Conservation (phyloP, 2,797 vertebrate species). For the Aplochiton taeniatus region DNA sequence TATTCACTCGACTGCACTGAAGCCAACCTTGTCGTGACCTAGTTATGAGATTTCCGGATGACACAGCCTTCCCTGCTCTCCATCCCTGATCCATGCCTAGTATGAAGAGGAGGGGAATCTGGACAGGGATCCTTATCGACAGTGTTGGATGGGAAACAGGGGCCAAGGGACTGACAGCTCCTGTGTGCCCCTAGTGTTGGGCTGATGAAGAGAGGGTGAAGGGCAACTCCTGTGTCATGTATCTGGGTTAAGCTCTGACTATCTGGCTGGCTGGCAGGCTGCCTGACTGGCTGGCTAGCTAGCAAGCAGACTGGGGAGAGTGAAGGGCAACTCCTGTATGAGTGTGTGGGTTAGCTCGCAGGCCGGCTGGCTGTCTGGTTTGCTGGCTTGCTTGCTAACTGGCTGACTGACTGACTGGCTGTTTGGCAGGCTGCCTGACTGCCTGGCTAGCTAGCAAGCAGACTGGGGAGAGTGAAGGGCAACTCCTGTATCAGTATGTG, state of each 20-base stretch:
- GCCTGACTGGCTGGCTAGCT: too few species aligned
- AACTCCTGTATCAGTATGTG: slow-evolving; percentile 19
- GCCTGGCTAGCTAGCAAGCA: too few species aligned
- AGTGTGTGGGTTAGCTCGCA: background rate
- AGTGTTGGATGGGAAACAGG: slow-evolving; percentile 25
- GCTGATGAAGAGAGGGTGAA: slow-evolving; percentile 51
- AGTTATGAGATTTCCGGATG: slow-evolving; percentile 69
- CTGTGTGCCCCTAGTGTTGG: slow-evolving; percentile 41
- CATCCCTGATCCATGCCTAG: slow-evolving; percentile 55
- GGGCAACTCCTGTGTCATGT: too few species aligned
- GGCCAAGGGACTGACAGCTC: slow-evolving; percentile 32
- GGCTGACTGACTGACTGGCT: too few species aligned
- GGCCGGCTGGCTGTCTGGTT: background rate
- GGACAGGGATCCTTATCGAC: slow-evolving; percentile 51
- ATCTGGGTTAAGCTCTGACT: too few species aligned
- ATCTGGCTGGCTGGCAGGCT: too few species aligned
- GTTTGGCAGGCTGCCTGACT: too few species aligned
- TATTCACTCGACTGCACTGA: slow-evolving; percentile 71
- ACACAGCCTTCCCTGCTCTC: slow-evolving; percentile 55
- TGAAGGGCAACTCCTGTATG: too few species aligned
- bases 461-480: slow-evolving; percentile 55
- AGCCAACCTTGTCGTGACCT: slow-evolving; percentile 76
- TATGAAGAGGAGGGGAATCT: slow-evolving; percentile 56
- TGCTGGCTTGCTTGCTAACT: too few species aligned
- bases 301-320: too few species aligned